phyloP scores from a whole-genome alignment of 2,888 invertebrate genomes.

The Lissocephala sabroskyi region DNA sequence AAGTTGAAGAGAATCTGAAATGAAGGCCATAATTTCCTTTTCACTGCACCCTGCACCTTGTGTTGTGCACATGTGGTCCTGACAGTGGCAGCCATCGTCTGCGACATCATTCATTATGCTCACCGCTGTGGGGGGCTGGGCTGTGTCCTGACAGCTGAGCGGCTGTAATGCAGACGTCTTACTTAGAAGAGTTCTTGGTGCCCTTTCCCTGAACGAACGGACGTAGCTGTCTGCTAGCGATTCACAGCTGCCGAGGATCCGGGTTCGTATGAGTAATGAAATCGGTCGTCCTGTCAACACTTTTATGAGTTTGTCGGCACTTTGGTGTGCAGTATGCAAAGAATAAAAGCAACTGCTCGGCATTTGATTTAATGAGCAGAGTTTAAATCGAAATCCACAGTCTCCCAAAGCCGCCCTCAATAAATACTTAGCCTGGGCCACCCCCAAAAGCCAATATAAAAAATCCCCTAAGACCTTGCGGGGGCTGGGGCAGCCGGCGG shows the following conservation, averaged over 20 bases:
- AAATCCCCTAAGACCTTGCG: no score
- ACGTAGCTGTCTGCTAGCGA: background rate
- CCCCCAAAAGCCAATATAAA: slow-evolving; percentile 39
- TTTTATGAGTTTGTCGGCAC: slow-evolving; percentile 5
- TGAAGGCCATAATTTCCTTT: no score
- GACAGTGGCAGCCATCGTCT: slow-evolving; percentile 41
- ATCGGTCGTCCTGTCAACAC: slow-evolving; percentile 13
- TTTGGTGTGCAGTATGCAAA: background rate
- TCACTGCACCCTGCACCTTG: no score
- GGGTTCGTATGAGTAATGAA: slow-evolving; percentile 40
- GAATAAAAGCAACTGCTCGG: slow-evolving; percentile 4
- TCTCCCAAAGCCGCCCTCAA: background rate
- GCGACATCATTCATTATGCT: slow-evolving; percentile 57
- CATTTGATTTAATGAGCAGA: slow-evolving; percentile 48
- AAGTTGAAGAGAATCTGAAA: no score
- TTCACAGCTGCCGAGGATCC: no score
- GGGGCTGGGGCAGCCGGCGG: slow-evolving; percentile 19
- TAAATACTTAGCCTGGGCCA: slow-evolving; percentile 20
- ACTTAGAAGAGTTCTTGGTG: slow-evolving; percentile 14
- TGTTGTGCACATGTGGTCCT: slow-evolving; percentile 43
- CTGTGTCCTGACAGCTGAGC: slow-evolving; percentile 30
- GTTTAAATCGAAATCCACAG: slow-evolving; percentile 46
- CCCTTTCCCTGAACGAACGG: background rate
- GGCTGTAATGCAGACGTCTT: slow-evolving; percentile 34
- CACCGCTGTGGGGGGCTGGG: slow-evolving; percentile 44